Base-by-base conservation (phyloP, 2,888 invertebrate species). In the Minunthozetes semirufus region DNA sequence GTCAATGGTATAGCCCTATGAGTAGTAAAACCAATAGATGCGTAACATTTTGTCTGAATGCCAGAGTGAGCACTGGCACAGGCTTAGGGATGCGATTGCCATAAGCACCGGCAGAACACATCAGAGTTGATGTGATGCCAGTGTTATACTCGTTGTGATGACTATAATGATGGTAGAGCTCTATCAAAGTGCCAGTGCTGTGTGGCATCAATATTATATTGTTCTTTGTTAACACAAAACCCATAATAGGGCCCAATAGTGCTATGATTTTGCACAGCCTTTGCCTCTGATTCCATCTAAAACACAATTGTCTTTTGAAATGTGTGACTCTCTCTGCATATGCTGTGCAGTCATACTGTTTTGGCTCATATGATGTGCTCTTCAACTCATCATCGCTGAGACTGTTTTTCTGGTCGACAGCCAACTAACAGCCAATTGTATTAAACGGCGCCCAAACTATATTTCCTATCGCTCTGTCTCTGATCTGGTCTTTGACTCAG, bases 171-270 rank as follows among this genome's bases (percentile, higher is more conserved):
- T 53, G 53, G 19, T 22, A 19, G 15, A 17, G 48, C 6, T 48
- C 48, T 48, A n/a, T n/a, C 48, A 11, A n/a, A 17, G 48, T 48
- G n/a, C 48, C 48, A 48, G 53, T 53, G 53, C 53, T 53, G 19
- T 53, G 53, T 53, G 53, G 53, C 53, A 53, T 53, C 53, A 19
- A 53, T 53, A 53, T 19, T 19, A 19, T 53, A 53, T 53, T 53
- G 53, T 53, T 53, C 53, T 53, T 53, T 53, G 42, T 42, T 48
- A 48, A 53, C 53, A 53, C 53, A 53, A 53, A 53, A n/a, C 53
- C 53, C n/a, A 53, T 53, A 53, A 53, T 53, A 53, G 53, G 53
- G 53, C 53, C 53, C 53, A 53, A 53, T 15, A 53, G 53, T 53
- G 53, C 53, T n/a, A n/a, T n/a, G n/a, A n/a, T n/a, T n/a, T n/a